Evolutionary conservation across 2,888 invertebrate species (phyloP), one percentile per base, ranked within the genome.

Genomic region (Pheosia tremula): DNA sequence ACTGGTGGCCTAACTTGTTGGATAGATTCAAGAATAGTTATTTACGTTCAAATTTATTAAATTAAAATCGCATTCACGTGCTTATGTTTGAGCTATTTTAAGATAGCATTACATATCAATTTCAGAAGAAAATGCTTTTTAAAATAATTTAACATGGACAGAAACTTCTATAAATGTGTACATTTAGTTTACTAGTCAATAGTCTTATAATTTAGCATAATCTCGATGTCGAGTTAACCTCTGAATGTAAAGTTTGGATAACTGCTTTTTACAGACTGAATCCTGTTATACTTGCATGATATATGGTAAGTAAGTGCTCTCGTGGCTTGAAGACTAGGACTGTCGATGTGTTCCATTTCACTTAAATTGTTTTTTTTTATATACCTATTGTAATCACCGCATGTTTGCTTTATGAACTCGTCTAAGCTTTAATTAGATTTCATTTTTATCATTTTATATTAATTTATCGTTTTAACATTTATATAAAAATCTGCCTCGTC

Each of bases 131-230:
- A 24, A 24, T 24, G 24, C 24, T 24, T 24, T 24, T 24, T 24
- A 24, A 24, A 1, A 24, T 24, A 24, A 24, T 24, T 24, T 0
- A 1, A 24, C 0, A 24, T 24, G 24, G 24, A 24, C 24, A 2
- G 0, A 24, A 24, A 24, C 24, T 24, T 24, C 24, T 24, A 24
- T 24, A 24, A 24, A 24, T 24, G 0, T 24, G 78, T 83, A 86
- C 81, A 84, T 85, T 83, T 81, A 71, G 78, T 86, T 82, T 85
- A 83, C 90, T 90, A 90, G 90, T 90, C 90, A 90, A 82, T 89
- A 88, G 83, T 78, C 72, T 86, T 79, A 82, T 84, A 77, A 75
- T 81, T 82, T 82, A 80, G 79, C 61, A 65, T 74, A 72, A 75
- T 73, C 67, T 65, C 66, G 66, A 69, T 67, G 63, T 65, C 65